Evolutionary conservation across 2,888 invertebrate genomes (phyloP).

Genomic region (Scaptomyza parva): DNA sequence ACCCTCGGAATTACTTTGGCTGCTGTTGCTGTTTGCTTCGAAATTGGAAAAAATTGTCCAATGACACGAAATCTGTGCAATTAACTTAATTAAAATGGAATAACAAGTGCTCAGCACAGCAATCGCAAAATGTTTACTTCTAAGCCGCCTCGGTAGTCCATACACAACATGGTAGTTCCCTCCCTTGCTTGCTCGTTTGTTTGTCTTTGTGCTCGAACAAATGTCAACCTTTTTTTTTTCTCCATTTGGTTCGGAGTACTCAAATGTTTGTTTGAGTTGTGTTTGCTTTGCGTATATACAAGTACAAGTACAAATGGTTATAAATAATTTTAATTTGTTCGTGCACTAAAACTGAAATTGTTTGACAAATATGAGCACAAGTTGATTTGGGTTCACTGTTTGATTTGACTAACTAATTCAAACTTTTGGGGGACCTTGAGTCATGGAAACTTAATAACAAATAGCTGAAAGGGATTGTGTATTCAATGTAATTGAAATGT

Average conservation of each 20-base stretch:
- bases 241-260: neutral
- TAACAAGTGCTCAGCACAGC: constrained; percentile 81
- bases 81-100: constrained; percentile 84
- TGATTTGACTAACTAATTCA: constrained; percentile 61
- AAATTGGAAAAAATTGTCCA: constrained; percentile 51
- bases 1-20: constrained; percentile 34
- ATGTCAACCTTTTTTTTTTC: constrained; percentile 73
- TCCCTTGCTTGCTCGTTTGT: constrained; percentile 26
- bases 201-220: constrained; percentile 70
- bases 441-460: neutral
- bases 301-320: constrained; percentile 56
- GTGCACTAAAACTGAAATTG: constrained; percentile 65
- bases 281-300: constrained; percentile 50
- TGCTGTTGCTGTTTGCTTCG: neutral
- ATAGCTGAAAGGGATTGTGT: constrained; percentile 1
- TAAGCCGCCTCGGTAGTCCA: constrained; percentile 21
- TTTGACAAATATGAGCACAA: constrained; percentile 58
- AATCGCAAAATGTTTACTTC: constrained; percentile 36
- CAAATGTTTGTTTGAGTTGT: constrained; percentile 36
- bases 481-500: constrained; percentile 29
- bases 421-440: constrained; percentile 19
- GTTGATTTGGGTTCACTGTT: constrained; percentile 52
- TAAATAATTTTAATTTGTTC: constrained; percentile 75
- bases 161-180: neutral
- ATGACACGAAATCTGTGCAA: constrained; percentile 79